phyloP scores from a whole-genome alignment of 2,797 vertebrate genomes.

The Cuniculus paca region DNA sequence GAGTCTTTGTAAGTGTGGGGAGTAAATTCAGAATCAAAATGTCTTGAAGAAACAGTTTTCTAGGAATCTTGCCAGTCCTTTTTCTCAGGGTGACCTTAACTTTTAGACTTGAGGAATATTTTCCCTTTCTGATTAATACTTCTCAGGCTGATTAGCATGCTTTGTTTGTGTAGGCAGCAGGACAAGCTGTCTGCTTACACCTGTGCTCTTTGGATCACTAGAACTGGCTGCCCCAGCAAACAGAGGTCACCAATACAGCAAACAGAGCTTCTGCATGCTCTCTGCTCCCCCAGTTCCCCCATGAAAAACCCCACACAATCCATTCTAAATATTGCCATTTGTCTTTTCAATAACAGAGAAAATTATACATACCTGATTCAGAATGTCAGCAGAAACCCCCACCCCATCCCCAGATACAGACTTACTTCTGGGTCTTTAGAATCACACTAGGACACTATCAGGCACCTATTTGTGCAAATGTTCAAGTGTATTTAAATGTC shows the following conservation, averaged over 20 bases:
- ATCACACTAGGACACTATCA: slow-evolving; percentile 67
- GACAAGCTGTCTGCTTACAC: slow-evolving; percentile 74
- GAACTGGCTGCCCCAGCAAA: slow-evolving; percentile 71
- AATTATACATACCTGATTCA: neutral
- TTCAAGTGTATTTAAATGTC: slow-evolving; percentile 75
- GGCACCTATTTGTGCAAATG: slow-evolving; percentile 21
- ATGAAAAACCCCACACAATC: neutral
- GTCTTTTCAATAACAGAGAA: neutral
- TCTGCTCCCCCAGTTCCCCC: neutral
- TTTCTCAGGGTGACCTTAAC: slow-evolving; percentile 89
- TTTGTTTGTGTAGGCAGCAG: slow-evolving; percentile 74
- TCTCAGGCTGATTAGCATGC: slow-evolving; percentile 81
- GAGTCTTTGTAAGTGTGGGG: slow-evolving; percentile 84
- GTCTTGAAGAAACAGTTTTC: slow-evolving; percentile 86
- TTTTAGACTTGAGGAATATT: slow-evolving; percentile 85
- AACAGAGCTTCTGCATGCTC: neutral
- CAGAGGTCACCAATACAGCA: neutral
- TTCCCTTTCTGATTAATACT: slow-evolving; percentile 82
- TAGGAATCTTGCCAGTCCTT: slow-evolving; percentile 84
- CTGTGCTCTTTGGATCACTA: slow-evolving; percentile 67
- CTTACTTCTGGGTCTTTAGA: slow-evolving; percentile 67
- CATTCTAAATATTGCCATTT: neutral
- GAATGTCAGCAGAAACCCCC: neutral
- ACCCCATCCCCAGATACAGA: neutral
- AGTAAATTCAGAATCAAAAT: slow-evolving; percentile 87